Base-by-base conservation (phyloP, 2,113 vertebrate species). In the Globicephala melas region DNA sequence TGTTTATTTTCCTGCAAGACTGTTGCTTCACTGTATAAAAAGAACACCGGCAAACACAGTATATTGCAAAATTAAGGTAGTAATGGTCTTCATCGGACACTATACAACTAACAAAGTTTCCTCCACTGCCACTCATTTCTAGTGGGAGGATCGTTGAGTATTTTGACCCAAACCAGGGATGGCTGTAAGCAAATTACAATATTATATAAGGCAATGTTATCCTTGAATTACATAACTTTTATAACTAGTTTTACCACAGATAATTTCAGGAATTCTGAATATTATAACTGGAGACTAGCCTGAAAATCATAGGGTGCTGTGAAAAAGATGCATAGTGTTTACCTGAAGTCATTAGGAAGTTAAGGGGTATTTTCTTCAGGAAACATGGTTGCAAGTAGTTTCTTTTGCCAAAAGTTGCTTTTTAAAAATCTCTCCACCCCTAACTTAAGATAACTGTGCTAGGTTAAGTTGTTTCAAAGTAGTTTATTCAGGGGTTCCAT, bases 371-470 rank as follows among this genome's bases (percentile, higher is more conserved):
- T 85, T 94, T 67, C 20, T 33, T 76, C 80, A 38, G 96, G 17
- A 79, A 87, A 74, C 92, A 95, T 62, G 47, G 76, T 94, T 50
- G 41, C 63, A n/a, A 92, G 21, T 67, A 62, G 53, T 95, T 96
- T 91, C 50, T 97, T 94, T 80, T 94, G 81, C 81, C 96, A 96
- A 77, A 96, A 80, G 84, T 80, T 96, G 94, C 63, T 95, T 84
- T 44, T 76, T 36, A 79, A 70, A 79, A 70, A 92, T 96, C 90
- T 83, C 0, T 95, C 95, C 58, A 96, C 97, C 87, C 87, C 91
- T 98, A 96, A 98, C 80, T 98, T 98, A 98, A 97, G 97, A 98
- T 97, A 98, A 97, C 96, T 98, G 98, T 89, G 90, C 65, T 96
- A 94, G 83, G 85, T 93, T 91, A 96, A 65, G 15, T 90, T 67